phyloP scores from a whole-genome alignment of 2,888 invertebrate species.

The Nemoura dubitans region DNA sequence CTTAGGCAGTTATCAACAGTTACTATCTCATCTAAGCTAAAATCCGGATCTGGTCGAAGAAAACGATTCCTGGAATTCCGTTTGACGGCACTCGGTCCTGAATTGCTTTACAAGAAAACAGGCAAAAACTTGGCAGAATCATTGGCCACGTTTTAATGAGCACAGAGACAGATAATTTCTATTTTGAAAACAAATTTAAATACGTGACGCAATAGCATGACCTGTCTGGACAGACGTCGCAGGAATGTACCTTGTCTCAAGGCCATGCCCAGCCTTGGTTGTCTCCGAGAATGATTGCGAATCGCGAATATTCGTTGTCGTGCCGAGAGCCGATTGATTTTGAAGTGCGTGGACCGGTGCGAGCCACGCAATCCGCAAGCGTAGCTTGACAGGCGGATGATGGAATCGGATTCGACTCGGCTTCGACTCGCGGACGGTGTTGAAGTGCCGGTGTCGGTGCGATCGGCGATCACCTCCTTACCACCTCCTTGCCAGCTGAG shows the following conservation, averaged over 20 bases:
- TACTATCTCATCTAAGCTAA: background rate
- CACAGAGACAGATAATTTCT: conserved; percentile 17
- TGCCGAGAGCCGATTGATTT: background rate
- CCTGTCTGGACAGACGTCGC: conserved; percentile 16
- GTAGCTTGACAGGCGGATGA: background rate
- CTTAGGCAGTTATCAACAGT: conserved; percentile 19
- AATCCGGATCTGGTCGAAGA: background rate
- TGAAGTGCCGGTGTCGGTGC: background rate
- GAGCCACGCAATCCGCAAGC: background rate
- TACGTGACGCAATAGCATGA: conserved; percentile 26
- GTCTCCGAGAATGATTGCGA: conserved; percentile 1
- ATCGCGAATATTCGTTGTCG: background rate
- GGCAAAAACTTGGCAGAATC: background rate
- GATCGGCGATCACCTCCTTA: background rate
- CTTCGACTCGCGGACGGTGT: background rate
- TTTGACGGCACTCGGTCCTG: background rate
- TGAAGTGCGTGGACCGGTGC: background rate
- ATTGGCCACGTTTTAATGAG: background rate
- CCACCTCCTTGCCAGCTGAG: background rate
- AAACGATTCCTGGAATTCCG: conserved; percentile 16
- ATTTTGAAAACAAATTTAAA: conserved; percentile 26
- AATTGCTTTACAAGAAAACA: background rate
- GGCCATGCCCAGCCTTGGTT: conserved; percentile 20
- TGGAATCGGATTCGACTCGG: background rate
- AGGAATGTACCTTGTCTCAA: conserved; percentile 30